phyloP scores from a whole-genome alignment of 2,113 vertebrate genomes.

The Crotalus viridis region DNA sequence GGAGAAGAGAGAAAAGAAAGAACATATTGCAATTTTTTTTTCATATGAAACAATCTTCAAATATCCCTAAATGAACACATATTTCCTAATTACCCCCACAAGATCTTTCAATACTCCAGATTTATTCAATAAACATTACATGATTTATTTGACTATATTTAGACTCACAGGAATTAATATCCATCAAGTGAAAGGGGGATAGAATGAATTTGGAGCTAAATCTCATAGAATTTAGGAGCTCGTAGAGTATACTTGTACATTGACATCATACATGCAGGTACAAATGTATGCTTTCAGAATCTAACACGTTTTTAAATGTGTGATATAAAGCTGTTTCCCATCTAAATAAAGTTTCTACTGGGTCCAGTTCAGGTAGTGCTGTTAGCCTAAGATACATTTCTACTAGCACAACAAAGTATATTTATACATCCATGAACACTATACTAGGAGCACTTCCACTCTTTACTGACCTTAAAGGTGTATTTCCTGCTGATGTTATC shows the following conservation, averaged over 20 bases:
- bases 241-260: neutral
- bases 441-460: neutral
- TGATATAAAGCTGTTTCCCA: neutral
- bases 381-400: neutral
- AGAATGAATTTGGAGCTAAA: neutral
- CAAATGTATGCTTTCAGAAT: neutral
- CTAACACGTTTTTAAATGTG: neutral
- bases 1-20: neutral
- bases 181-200: neutral
- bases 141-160: neutral
- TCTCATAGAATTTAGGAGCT: neutral
- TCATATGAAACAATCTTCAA: neutral
- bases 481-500: conserved; percentile 93
- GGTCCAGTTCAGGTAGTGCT: neutral
- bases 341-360: neutral
- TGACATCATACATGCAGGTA: neutral
- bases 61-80: neutral
- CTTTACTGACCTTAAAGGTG: conserved; percentile 89
- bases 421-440: neutral
- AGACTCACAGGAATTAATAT: neutral
- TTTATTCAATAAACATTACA: neutral
- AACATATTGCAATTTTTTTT: neutral
- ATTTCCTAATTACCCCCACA: neutral
- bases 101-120: neutral
- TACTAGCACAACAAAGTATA: neutral